Conservation (phyloP, 2,797 vertebrate genomes). For the Hozukius guyotensis region DNA sequence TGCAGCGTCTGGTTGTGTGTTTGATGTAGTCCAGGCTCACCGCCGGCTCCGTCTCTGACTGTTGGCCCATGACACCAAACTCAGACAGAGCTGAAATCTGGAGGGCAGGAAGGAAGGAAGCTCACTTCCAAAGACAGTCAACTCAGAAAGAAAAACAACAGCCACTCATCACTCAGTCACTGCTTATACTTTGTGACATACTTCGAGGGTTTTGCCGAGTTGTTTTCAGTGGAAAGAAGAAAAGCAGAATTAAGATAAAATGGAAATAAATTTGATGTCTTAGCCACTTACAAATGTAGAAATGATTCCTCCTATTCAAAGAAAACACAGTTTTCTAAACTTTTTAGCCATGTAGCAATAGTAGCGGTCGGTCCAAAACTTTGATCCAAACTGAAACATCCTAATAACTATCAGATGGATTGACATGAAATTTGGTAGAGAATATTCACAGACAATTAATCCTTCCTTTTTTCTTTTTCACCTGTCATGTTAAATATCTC, state of each 20-base stretch:
- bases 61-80: constrained; percentile 53
- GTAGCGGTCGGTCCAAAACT: not conserved
- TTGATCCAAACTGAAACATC: not conserved
- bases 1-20: constrained; percentile 69
- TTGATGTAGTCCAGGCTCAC: constrained; percentile 76
- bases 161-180: constrained; percentile 57
- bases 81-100: constrained; percentile 52
- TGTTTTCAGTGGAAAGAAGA: constrained; percentile 23
- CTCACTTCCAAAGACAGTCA: constrained; percentile 50
- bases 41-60: constrained; percentile 42
- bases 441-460: not conserved
- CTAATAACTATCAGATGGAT: not conserved
- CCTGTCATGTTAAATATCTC: not conserved
- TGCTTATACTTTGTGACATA: constrained; percentile 23
- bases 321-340: not conserved
- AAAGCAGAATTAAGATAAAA: not conserved
- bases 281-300: not conserved
- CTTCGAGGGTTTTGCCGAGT: constrained; percentile 17
- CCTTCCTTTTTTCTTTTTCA: not conserved
- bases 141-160: constrained; percentile 57
- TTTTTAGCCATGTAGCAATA: not conserved
- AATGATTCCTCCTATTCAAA: not conserved
- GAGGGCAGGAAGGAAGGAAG: constrained; percentile 75
- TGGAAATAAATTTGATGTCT: constrained; percentile 1
- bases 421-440: not conserved